Evolutionary conservation across 2,888 invertebrate genomes (phyloP).

Genomic region (Thumatha senex): DNA sequence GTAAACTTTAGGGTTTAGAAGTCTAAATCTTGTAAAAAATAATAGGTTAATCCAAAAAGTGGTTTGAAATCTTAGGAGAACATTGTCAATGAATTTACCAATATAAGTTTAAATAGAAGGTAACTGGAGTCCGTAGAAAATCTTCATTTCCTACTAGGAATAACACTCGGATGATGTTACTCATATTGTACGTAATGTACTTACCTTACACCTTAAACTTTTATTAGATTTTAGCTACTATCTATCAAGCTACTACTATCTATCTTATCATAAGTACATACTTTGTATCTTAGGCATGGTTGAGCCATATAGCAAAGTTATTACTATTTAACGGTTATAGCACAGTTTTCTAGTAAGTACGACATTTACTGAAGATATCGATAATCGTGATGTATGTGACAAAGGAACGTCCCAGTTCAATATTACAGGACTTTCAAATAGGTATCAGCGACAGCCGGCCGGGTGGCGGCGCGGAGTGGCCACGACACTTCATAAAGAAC

Average conservation of each 20-base stretch:
- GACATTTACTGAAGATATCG: conserved; percentile 46
- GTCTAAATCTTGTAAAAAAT: too few relatives aligned
- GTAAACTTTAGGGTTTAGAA: too few relatives aligned
- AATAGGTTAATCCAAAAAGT: background rate
- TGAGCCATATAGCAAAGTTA: background rate
- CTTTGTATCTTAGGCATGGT: background rate
- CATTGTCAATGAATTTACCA: too few relatives aligned
- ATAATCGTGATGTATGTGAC: conserved; percentile 43
- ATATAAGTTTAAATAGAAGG: too few relatives aligned
- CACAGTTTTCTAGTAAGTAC: background rate
- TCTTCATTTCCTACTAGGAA: too few relatives aligned
- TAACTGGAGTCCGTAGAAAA: too few relatives aligned
- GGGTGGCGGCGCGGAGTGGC: conserved; percentile 40
- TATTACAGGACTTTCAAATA: conserved; percentile 80
- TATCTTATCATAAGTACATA: too few relatives aligned
- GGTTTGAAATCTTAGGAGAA: background rate
- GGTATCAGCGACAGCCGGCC: conserved; percentile 72
- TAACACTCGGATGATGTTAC: too few relatives aligned
- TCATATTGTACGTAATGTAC: too few relatives aligned
- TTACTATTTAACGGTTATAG: background rate
- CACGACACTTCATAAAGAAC: conserved; percentile 81
- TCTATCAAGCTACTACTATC: too few relatives aligned
- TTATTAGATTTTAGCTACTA: background rate
- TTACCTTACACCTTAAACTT: background rate
- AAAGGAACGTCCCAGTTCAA: conserved; percentile 57